phyloP scores from a whole-genome alignment of 2,113 vertebrate species.

The Ariopsis seemanni region DNA sequence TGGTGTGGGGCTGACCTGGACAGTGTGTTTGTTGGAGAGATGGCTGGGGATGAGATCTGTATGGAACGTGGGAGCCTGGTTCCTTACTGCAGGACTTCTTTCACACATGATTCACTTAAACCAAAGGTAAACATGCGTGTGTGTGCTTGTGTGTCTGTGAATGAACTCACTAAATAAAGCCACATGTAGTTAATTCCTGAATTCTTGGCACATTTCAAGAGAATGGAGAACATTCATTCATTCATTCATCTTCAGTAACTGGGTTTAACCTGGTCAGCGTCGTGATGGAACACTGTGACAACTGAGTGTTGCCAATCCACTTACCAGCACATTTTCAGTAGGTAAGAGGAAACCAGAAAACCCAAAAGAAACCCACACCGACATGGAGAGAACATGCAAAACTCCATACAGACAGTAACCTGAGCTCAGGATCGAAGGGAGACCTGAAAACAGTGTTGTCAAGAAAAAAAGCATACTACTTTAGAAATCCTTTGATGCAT shows the following conservation, averaged over 20 bases:
- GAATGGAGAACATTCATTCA: neutral
- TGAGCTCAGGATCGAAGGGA: neutral
- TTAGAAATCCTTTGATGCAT: neutral
- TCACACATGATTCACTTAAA: conserved; percentile 79
- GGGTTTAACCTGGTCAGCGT: neutral
- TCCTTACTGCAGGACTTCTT: conserved; percentile 76
- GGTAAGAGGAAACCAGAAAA: neutral
- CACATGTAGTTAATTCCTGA: neutral
- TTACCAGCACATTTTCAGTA: neutral
- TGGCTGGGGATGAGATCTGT: conserved; percentile 58
- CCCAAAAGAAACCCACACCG: neutral
- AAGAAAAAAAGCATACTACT: neutral
- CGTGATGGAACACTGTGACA: neutral
- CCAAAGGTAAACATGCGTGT: conserved; percentile 77
- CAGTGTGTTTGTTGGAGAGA: conserved; percentile 62
- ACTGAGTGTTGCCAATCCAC: neutral
- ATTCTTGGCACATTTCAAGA: neutral
- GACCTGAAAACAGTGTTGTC: neutral
- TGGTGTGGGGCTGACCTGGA: conserved; percentile 78
- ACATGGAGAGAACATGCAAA: neutral
- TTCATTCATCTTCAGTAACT: neutral
- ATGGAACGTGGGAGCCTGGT: conserved; percentile 77
- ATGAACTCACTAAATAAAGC: neutral
- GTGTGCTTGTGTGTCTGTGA: neutral
- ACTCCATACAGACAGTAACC: neutral